Percentiles rank a stretch among this genome's conserved stretches.
phyloP scores from a whole-genome alignment of 2,888 invertebrate genomes.

The Odontomyia ornata region DNA sequence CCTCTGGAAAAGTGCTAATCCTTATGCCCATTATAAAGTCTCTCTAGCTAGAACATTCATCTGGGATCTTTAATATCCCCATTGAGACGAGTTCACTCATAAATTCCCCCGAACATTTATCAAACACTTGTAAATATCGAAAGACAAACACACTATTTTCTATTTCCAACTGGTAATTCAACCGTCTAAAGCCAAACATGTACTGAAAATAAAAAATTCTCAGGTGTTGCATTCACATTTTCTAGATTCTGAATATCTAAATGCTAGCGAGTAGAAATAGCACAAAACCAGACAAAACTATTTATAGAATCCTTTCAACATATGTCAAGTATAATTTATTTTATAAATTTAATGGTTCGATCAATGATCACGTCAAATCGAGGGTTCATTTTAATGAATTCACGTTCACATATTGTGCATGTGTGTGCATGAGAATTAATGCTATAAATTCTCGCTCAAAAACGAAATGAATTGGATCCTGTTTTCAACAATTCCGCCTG shows the following conservation, averaged over 20 bases:
- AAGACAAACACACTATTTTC: no score
- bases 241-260: background rate
- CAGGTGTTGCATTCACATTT: background rate
- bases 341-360: background rate
- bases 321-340: background rate
- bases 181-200: background rate
- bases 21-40: no score
- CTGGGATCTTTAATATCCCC: no score
- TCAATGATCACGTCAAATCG: background rate
- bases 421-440: no score
- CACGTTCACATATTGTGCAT: background rate
- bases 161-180: background rate
- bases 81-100: no score
- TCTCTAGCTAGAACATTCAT: no score
- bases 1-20: no score
- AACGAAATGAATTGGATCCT: no score
- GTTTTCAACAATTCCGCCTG: no score
- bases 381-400: background rate
- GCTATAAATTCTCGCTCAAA: no score
- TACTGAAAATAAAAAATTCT: background rate
- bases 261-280: background rate
- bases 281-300: background rate
- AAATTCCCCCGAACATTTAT: no score
- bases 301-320: background rate
- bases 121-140: no score